A percentile compares a stretch with the other conserved stretches of the same genome.
These are phyloP conservation scores for Campoplex capitator DNA, from an alignment of 2,888 invertebrate species.

Conservation along the genomic window DNA sequence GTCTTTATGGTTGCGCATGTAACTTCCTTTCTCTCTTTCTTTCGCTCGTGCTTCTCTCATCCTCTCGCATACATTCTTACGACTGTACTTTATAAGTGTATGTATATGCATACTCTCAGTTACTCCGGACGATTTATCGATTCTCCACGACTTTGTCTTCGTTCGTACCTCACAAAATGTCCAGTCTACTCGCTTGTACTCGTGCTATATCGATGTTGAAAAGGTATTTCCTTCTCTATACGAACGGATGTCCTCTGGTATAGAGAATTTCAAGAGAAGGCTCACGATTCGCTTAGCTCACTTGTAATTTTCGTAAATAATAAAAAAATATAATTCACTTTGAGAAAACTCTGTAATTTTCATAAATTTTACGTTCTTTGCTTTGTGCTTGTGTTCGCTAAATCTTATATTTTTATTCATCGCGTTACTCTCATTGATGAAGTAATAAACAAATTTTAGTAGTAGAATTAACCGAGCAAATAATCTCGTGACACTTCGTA, in stretches of 20 bases:
- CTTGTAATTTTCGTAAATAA: neutral
- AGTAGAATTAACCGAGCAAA: neutral
- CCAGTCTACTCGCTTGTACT: constrained; percentile 28
- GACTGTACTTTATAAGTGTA: constrained; percentile 30
- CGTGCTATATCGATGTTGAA: constrained; percentile 54
- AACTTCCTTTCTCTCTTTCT: constrained; percentile 39
- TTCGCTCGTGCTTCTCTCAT: neutral
- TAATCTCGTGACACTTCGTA: constrained; percentile 1
- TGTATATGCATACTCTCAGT: constrained; percentile 13
- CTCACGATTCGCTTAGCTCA: neutral
- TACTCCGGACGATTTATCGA: constrained; percentile 62
- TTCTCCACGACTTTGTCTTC: constrained; percentile 55
- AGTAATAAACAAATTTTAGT: neutral
- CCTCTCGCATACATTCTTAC: constrained; percentile 34
- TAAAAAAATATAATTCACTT: neutral
- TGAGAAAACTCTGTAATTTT: neutral
- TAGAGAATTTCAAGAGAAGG: neutral
- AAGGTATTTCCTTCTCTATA: constrained; percentile 23
- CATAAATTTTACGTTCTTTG: neutral
- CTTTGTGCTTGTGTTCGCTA: neutral
- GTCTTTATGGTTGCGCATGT: constrained; percentile 67
- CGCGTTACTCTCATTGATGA: too few species aligned
- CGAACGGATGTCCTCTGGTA: constrained; percentile 22
- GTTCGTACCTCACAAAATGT: constrained; percentile 47
- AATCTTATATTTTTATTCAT: neutral